Evolutionary conservation across 2,113 vertebrate species (phyloP).

Genomic region (Hipposideros armiger): DNA sequence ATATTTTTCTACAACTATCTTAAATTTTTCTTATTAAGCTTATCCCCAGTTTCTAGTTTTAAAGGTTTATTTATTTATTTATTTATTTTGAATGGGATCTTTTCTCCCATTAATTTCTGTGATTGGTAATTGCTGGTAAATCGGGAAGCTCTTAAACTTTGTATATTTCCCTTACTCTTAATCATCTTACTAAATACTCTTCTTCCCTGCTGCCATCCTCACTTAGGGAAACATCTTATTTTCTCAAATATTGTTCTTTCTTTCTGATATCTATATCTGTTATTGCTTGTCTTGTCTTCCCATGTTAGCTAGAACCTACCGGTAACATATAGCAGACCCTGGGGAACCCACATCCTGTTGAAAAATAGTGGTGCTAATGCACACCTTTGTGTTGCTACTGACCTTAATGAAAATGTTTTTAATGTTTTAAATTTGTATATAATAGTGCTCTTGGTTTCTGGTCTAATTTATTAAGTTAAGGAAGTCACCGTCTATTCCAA

Average conservation of each 20-base stretch:
- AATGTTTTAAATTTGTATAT: background rate
- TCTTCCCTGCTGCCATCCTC: background rate
- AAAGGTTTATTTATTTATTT: background rate
- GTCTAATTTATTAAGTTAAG: background rate
- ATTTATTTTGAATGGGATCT: background rate
- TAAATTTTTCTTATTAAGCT: background rate
- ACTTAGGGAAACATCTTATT: background rate
- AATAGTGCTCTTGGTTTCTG: background rate
- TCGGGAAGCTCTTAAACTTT: background rate
- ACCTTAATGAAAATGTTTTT: background rate
- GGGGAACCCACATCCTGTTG: background rate
- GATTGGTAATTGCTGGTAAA: background rate
- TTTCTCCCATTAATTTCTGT: background rate
- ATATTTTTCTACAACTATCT: background rate
- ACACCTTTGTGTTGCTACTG: background rate
- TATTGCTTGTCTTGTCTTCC: background rate
- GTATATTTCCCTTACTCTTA: constrained; percentile 23
- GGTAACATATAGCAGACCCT: background rate
- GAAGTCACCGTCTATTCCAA: background rate
- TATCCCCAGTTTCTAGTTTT: background rate
- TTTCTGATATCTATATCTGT: background rate
- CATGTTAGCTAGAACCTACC: too few species aligned
- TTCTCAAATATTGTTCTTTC: background rate
- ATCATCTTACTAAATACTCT: constrained; percentile 10
- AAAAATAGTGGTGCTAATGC: background rate